Evolutionary conservation across 53 echinoderm and acorn worm species (phyloP).

Genomic region (Echinometra lucunter): DNA sequence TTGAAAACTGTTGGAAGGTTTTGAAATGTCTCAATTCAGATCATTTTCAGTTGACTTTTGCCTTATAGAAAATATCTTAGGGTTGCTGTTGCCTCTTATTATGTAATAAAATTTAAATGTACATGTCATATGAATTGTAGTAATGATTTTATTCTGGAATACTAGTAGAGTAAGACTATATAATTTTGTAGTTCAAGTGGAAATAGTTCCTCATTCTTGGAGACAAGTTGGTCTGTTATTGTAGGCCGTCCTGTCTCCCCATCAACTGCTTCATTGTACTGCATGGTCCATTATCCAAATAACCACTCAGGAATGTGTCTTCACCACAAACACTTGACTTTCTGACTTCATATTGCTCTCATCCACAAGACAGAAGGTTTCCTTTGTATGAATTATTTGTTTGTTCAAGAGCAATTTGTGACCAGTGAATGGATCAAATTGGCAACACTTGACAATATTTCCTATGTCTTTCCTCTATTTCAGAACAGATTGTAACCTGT

Average conservation of each 20-base stretch:
- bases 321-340: conserved; percentile 21
- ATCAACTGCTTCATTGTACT: conserved; percentile 55
- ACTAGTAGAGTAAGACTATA: neutral
- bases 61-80: neutral
- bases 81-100: neutral
- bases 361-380: neutral
- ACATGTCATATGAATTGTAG: too few species aligned
- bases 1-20: neutral
- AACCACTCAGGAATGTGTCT: conserved; percentile 47
- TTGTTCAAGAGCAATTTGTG: conserved; percentile 39
- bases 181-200: neutral
- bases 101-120: neutral
- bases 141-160: neutral
- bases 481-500: conserved; percentile 18
- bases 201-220: conserved; percentile 36
- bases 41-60: neutral
- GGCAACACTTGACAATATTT: conserved; percentile 27
- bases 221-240: conserved; percentile 13
- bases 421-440: neutral
- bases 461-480: neutral
- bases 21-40: neutral
- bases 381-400: conserved; percentile 11
- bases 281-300: conserved; percentile 36
- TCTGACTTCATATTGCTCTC: conserved; percentile 26
- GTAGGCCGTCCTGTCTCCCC: neutral